A percentile compares a stretch with the other conserved stretches of the same genome.
Conservation (phyloP, 2,113 vertebrate species). For the Potamarius usumacintae region DNA sequence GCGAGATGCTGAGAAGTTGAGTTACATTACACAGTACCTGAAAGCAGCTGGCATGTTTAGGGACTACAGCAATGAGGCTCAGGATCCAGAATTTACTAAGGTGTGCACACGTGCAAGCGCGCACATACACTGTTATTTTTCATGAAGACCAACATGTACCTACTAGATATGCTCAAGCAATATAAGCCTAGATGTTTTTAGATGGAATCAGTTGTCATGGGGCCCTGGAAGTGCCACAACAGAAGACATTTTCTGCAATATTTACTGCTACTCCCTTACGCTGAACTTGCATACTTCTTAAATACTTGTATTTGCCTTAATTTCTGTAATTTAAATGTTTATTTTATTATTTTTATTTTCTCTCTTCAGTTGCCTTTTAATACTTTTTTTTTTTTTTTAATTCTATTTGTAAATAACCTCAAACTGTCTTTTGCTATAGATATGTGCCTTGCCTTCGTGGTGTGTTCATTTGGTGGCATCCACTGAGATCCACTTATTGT, state of each 20-base stretch:
- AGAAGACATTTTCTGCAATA: neutral
- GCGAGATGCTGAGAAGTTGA: conserved; percentile 81
- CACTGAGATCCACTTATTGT: neutral
- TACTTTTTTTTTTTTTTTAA: too few relatives aligned
- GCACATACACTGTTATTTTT: neutral
- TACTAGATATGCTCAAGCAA: neutral
- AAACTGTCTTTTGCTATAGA: neutral
- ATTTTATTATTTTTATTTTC: neutral
- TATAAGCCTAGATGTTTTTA: neutral
- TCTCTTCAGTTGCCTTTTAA: neutral
- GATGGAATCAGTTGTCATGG: neutral
- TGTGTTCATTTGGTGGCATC: neutral
- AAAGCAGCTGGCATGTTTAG: conserved; percentile 87
- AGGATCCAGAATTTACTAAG: conserved; percentile 92
- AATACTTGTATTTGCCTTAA: neutral
- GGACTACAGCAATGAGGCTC: conserved; percentile 80
- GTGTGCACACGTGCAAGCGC: conserved; percentile 63
- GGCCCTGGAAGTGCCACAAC: neutral
- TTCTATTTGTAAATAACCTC: neutral
- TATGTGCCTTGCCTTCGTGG: neutral
- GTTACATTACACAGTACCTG: conserved; percentile 80
- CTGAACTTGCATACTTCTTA: neutral
- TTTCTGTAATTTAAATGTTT: neutral
- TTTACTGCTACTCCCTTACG: neutral
- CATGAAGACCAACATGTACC: neutral